Percentiles rank a stretch among this genome's conserved stretches.
Evolutionary conservation across 2,113 vertebrate genomes (phyloP).

Genomic region (Tyto alba): DNA sequence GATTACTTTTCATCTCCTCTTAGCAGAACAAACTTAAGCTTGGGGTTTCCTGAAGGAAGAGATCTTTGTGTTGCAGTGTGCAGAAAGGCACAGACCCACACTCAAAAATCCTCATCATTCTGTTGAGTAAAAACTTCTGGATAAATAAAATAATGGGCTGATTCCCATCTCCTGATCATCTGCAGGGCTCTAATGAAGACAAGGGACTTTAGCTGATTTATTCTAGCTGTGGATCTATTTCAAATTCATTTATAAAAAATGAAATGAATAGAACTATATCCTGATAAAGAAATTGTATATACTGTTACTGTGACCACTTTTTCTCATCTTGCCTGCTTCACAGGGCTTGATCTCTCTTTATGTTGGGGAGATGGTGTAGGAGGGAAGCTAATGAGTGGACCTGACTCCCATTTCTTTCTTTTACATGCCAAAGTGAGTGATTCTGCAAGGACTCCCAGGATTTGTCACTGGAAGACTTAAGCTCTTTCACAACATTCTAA

Average conservation of each 20-base stretch:
- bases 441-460: not conserved
- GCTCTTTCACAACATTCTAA: not conserved
- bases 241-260: not conserved
- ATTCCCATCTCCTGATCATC: not conserved
- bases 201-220: not conserved
- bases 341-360: not conserved
- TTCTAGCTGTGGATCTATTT: not conserved
- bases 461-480: not conserved
- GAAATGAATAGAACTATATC: not conserved
- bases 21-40: not conserved
- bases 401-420: not conserved
- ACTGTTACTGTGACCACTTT: not conserved
- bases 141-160: not conserved
- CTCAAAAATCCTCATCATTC: not conserved
- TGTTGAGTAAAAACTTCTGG: not conserved
- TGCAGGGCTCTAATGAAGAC: not conserved
- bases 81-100: rapidly evolving
- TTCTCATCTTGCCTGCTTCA: not conserved
- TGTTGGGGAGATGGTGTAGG: not conserved
- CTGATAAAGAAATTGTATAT: not conserved
- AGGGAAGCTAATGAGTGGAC: not conserved
- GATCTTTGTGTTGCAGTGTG: not conserved
- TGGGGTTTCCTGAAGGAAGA: not conserved
- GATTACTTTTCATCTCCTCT: not conserved
- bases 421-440: not conserved